These are phyloP conservation scores for Fragum fragum DNA, from an alignment of 2,888 invertebrate genomes.

Conservation along the genomic window DNA sequence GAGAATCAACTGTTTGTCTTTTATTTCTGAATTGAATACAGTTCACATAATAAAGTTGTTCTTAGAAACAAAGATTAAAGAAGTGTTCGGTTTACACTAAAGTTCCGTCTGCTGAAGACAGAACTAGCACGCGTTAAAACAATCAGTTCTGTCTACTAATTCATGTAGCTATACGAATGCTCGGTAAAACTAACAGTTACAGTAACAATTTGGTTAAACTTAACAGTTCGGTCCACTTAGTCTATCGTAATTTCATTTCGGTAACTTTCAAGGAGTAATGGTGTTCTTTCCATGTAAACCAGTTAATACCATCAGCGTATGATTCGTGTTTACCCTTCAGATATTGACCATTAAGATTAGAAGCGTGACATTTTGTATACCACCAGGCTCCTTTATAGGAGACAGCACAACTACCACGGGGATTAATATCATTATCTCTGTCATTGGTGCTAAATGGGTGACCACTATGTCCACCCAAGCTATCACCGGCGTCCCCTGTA, in stretches of 20 bases:
- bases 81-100: too few relatives aligned
- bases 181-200: too few relatives aligned
- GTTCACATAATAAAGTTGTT: too few relatives aligned
- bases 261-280: constrained; percentile 80
- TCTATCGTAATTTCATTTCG: constrained; percentile 79
- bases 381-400: constrained; percentile 77
- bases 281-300: constrained; percentile 81
- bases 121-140: too few relatives aligned
- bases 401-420: constrained; percentile 55
- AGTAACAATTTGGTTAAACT: too few relatives aligned
- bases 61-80: too few relatives aligned
- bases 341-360: constrained; percentile 82
- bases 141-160: too few relatives aligned
- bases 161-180: too few relatives aligned
- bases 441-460: constrained; percentile 38
- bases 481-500: constrained; percentile 38
- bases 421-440: constrained; percentile 32
- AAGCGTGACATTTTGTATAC: constrained; percentile 75
- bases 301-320: constrained; percentile 83
- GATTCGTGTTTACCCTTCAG: constrained; percentile 74
- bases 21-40: too few relatives aligned
- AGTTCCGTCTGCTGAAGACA: too few relatives aligned
- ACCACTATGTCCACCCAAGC: constrained; percentile 30
- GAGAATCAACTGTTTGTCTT: too few relatives aligned
- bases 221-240: background rate